Conservation (phyloP, 2,113 vertebrate genomes). For the Benitochromis conjunctus region DNA sequence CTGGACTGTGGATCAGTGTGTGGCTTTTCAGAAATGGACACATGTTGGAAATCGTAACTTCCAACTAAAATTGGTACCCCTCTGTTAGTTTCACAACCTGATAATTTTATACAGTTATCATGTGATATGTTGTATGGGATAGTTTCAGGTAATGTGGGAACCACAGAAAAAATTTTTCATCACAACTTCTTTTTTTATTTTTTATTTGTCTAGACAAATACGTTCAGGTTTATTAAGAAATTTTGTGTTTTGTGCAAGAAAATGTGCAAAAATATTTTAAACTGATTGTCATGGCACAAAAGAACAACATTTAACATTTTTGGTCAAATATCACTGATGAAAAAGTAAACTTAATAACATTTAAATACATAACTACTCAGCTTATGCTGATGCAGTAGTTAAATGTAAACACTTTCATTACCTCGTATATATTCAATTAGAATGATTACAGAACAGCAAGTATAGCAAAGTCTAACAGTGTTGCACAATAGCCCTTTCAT, state of each 20-base stretch:
- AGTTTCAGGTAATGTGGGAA: background rate
- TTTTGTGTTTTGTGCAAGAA: background rate
- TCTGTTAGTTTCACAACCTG: background rate
- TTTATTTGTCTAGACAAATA: background rate
- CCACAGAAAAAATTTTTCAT: no score
- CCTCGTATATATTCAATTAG: background rate
- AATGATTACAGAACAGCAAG: background rate
- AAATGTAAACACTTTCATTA: background rate
- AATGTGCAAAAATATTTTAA: conserved; percentile 14
- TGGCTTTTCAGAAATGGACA: background rate
- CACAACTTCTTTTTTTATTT: no score
- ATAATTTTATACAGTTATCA: background rate
- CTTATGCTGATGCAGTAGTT: background rate
- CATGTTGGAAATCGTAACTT: background rate
- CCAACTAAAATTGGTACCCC: background rate
- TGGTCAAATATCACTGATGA: conserved; percentile 16
- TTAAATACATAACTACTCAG: background rate
- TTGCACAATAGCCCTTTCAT: background rate
- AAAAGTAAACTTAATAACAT: background rate
- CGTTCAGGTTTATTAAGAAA: background rate
- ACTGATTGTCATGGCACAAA: background rate
- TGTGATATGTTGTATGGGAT: background rate
- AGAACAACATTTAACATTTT: conserved; percentile 7
- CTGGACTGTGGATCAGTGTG: background rate
- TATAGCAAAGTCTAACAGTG: background rate